Conservation (phyloP, 2,113 vertebrate species). For the Capreolus pygargus region DNA sequence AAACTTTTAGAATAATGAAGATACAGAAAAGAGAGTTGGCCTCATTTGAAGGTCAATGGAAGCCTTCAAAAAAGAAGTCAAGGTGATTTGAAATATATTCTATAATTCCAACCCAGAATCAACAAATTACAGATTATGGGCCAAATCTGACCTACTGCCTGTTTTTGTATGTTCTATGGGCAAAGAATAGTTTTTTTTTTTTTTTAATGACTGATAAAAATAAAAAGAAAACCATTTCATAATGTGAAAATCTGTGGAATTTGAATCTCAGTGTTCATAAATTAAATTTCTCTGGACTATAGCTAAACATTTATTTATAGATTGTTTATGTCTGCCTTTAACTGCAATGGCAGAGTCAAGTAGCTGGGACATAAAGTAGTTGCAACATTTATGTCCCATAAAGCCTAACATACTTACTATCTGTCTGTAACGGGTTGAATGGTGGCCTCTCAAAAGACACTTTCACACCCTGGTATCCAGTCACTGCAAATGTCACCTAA, state of each 20-base stretch:
- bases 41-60: background rate
- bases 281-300: background rate
- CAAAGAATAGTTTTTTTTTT: background rate
- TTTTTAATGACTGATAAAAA: background rate
- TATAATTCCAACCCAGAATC: background rate
- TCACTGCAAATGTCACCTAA: background rate
- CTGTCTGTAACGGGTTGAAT: background rate
- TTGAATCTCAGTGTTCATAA: background rate
- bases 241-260: slow-evolving; percentile 7
- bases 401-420: background rate
- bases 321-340: background rate
- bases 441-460: background rate
- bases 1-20: background rate
- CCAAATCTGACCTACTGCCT: background rate
- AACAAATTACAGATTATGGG: background rate
- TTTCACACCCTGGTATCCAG: no score
- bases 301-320: background rate
- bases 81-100: slow-evolving; percentile 10
- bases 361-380: background rate
- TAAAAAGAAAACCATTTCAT: background rate
- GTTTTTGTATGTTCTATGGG: background rate
- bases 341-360: background rate
- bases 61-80: background rate
- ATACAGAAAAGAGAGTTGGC: background rate
- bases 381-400: background rate